phyloP scores from a whole-genome alignment of 2,113 vertebrate species.

The Holacanthus passer region DNA sequence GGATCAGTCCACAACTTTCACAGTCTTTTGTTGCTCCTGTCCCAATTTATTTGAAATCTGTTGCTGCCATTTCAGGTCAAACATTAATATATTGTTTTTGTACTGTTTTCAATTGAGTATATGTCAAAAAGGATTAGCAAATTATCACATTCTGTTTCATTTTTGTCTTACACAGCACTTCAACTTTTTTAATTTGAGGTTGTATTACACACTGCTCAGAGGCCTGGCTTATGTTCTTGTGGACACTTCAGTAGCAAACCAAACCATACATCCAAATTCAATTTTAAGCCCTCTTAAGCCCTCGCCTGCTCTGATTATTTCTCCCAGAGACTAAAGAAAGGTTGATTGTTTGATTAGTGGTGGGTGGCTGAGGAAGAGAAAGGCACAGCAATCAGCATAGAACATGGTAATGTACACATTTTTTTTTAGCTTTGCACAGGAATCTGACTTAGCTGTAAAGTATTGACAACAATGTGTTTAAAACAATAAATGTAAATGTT shows the following conservation, averaged over 20 bases:
- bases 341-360: conserved; percentile 39
- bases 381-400: neutral
- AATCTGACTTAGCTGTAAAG: conserved; percentile 39
- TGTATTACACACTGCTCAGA: conserved; percentile 11
- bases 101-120: too few species aligned
- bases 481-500: conserved; percentile 29
- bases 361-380: conserved; percentile 34
- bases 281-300: conserved; percentile 7
- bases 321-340: neutral
- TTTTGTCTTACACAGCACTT: too few species aligned
- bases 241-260: neutral
- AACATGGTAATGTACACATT: conserved; percentile 6
- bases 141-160: too few species aligned
- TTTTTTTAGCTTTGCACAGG: conserved; percentile 50
- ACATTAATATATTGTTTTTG: too few species aligned
- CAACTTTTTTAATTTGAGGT: too few species aligned
- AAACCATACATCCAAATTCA: conserved; percentile 22
- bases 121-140: too few species aligned
- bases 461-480: conserved; percentile 5
- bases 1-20: too few species aligned
- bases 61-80: too few species aligned
- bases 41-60: too few species aligned
- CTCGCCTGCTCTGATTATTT: conserved; percentile 34
- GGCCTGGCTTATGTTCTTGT: neutral
- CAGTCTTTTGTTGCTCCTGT: too few species aligned